Evolutionary conservation across 2,888 invertebrate species (phyloP), one percentile per base, ranked within the genome.

Genomic region (Bibio marci): DNA sequence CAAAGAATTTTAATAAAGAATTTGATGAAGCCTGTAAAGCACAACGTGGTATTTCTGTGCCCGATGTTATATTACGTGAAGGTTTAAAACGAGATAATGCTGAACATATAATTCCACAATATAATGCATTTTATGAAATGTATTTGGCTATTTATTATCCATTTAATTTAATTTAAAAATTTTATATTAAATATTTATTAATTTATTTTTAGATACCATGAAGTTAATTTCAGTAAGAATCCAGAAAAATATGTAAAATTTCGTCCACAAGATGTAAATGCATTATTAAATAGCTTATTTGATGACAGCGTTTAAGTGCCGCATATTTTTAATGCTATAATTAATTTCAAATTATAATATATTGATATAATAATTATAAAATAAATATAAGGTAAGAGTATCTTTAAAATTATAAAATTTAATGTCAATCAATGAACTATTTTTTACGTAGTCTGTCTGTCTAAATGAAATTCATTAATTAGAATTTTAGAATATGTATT

Each of bases 201-300:
- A 35, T 25, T 30, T 14, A 13, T 33, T 38, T 38, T 42, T 18
- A 80, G 79, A 54, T 80, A 75, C 62, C 71, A 77, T 2, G 59
- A 67, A 31, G 67, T 83, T 34, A 76, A 80, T 41, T 95, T 95
- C 61, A 83, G 90, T 17, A 94, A 92, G 63, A 90, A 92, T 66
- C 78, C 78, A 0, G 85, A 86, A 44, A 95, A 95, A 60, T 94
- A 95, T 61, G 74, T 92, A 41, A 90, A 85, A 63, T 88, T 87
- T 57, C 76, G 76, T 25, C 88, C 90, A 2, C 74, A 80, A 50
- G 82, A 87, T 58, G 80, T 95, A 7, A 75, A 80, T 2, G 73
- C 76, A 1, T 71, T 85, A 54, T 72, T 95, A 36, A 86, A 90
- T 54, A 80, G 82, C 43, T 88, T 94, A 54, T 95, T 95, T 60